Percentiles rank a stretch among this genome's conserved stretches.
phyloP scores from a whole-genome alignment of 1,140 invertebrate genomes.

The Papilio dardanus region DNA sequence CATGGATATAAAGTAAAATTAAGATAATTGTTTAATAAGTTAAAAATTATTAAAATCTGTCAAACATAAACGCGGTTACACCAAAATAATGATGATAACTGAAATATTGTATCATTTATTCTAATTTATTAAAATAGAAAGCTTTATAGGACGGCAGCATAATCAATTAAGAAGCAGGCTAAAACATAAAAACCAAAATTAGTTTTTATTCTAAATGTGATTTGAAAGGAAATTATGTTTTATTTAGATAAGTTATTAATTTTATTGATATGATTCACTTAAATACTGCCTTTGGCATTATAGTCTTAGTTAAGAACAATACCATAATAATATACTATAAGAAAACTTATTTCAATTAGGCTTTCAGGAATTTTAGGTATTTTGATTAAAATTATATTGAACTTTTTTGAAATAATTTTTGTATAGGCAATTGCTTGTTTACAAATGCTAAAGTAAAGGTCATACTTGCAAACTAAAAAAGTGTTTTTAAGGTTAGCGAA shows the following conservation, averaged over 20 bases:
- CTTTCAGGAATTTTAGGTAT: neutral
- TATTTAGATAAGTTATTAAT: constrained; percentile 34
- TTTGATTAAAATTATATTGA: neutral
- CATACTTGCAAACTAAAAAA: neutral
- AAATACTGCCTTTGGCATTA: constrained; percentile 59
- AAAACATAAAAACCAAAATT: constrained; percentile 31
- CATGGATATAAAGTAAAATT: neutral
- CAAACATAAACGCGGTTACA: neutral
- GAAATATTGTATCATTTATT: constrained; percentile 24
- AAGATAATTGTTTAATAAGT: neutral
- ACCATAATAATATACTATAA: constrained; percentile 40
- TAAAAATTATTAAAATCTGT: neutral
- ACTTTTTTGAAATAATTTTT: neutral
- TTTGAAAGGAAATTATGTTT: constrained; percentile 10
- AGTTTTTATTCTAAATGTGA: constrained; percentile 10
- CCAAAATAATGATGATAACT: neutral
- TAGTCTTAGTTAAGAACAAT: constrained; percentile 45
- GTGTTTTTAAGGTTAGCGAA: neutral
- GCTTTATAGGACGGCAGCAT: constrained; percentile 64
- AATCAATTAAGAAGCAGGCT: constrained; percentile 45
- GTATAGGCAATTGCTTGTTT: neutral
- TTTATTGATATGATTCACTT: constrained; percentile 60
- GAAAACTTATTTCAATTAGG: constrained; percentile 35
- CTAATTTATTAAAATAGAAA: constrained; percentile 43
- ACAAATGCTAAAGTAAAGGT: neutral